Percentiles rank a stretch among this genome's conserved stretches.
These are phyloP conservation scores for Argyrosomus japonicus DNA, from an alignment of 2,113 vertebrate genomes.

Conservation along the genomic window DNA sequence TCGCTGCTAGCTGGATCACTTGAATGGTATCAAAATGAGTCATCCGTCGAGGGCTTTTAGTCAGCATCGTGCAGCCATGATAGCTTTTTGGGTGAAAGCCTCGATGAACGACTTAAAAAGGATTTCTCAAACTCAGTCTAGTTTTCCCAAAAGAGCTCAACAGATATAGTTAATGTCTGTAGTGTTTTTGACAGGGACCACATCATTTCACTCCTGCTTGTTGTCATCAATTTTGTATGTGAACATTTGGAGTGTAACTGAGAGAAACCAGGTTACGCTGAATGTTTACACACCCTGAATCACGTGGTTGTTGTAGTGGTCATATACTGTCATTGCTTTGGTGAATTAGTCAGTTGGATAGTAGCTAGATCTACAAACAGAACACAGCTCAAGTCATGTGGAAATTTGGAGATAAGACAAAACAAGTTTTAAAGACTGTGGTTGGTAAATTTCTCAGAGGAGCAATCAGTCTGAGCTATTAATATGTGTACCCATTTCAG, in stretches of 20 bases:
- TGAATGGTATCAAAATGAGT: not conserved
- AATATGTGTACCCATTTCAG: not conserved
- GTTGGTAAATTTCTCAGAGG: not conserved
- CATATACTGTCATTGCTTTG: not conserved
- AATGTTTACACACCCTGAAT: not conserved
- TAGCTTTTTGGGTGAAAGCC: not conserved
- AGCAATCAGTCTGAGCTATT: not conserved
- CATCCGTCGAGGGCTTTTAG: not conserved
- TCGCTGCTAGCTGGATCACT: no score
- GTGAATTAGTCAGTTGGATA: not conserved
- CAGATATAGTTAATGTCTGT: not conserved
- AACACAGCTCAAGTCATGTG: no score
- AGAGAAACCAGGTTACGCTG: not conserved
- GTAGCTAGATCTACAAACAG: no score
- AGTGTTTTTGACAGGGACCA: not conserved
- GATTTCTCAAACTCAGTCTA: not conserved
- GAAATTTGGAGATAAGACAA: no score
- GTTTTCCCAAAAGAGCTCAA: not conserved
- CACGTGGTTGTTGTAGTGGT: not conserved
- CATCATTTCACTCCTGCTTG: not conserved
- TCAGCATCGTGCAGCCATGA: not conserved
- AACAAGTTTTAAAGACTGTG: no score
- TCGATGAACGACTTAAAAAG: not conserved
- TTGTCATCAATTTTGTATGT: not conserved
- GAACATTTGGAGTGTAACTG: not conserved